These are phyloP conservation scores for Pollenia amentaria DNA, from an alignment of 2,888 invertebrate genomes.

Conservation along the genomic window DNA sequence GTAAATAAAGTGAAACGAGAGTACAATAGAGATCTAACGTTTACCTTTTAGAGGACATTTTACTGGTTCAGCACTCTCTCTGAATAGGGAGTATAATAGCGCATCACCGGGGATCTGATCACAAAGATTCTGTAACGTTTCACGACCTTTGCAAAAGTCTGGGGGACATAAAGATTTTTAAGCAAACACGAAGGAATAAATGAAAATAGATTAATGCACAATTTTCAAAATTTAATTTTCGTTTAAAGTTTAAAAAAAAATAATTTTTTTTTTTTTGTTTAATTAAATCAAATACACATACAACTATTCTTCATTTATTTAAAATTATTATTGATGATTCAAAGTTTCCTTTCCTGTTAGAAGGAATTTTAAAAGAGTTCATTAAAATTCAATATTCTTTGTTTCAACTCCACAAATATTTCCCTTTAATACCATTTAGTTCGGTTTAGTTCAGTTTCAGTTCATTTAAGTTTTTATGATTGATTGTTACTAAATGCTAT, in stretches of 20 bases:
- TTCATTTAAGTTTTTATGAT: conserved; percentile 23
- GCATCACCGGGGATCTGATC: conserved; percentile 95
- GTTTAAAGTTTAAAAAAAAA: conserved; percentile 25
- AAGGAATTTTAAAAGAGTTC: conserved; percentile 21
- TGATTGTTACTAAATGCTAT: conserved; percentile 32
- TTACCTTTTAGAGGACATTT: conserved; percentile 90
- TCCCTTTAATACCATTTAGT: conserved; percentile 13
- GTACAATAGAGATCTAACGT: background rate
- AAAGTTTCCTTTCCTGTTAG: conserved; percentile 10
- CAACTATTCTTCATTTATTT: conserved; percentile 56
- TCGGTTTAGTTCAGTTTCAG: background rate
- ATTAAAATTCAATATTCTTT: conserved; percentile 17
- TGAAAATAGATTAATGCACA: conserved; percentile 83
- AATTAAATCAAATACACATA: conserved; percentile 14
- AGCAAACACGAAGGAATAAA: conserved; percentile 77
- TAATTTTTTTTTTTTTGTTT: conserved; percentile 1
- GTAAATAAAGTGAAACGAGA: background rate
- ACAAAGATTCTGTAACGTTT: conserved; percentile 92
- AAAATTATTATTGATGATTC: conserved; percentile 23
- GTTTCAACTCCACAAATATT: conserved; percentile 1
- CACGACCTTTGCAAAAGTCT: conserved; percentile 85
- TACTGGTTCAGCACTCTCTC: conserved; percentile 94
- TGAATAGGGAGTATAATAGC: conserved; percentile 94
- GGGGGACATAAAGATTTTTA: conserved; percentile 85
- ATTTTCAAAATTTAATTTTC: conserved; percentile 75